Evolutionary conservation across 2,888 invertebrate genomes (phyloP).

Genomic region (Trichogramma dendrolimi): DNA sequence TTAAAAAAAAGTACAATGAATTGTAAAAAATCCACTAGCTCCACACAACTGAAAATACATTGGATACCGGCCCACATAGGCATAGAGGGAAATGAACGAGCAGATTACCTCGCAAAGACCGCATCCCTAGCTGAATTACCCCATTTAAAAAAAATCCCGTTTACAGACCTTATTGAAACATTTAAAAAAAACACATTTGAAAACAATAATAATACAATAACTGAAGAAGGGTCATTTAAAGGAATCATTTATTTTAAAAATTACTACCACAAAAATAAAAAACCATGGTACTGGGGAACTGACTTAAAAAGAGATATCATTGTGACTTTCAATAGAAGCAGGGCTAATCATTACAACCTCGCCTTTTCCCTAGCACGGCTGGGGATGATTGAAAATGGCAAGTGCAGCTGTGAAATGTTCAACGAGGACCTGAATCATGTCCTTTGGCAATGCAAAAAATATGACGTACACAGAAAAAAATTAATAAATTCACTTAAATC

Average conservation of each 20-base stretch:
- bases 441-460: too few species aligned
- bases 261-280: not conserved
- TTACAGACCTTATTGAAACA: not conserved
- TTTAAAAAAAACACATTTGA: slow-evolving; percentile 1
- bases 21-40: not conserved
- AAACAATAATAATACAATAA: not conserved
- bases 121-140: not conserved
- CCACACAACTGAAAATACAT: not conserved
- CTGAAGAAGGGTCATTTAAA: not conserved
- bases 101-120: not conserved
- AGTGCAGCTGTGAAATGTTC: too few species aligned
- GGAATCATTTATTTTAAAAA: not conserved
- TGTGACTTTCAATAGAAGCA: not conserved
- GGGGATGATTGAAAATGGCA: not conserved
- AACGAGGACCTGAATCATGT: too few species aligned
- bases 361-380: not conserved
- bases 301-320: slow-evolving; percentile 6
- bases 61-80: not conserved
- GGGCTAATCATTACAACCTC: slow-evolving; percentile 1
- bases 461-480: too few species aligned
- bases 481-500: too few species aligned
- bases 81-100: not conserved
- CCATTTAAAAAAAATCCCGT: not conserved
- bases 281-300: slow-evolving; percentile 3
- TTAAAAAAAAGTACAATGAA: slow-evolving; percentile 8